These are phyloP conservation scores for Drosophila nannoptera DNA, from an alignment of 1,140 invertebrate genomes.

Conservation along the genomic window DNA sequence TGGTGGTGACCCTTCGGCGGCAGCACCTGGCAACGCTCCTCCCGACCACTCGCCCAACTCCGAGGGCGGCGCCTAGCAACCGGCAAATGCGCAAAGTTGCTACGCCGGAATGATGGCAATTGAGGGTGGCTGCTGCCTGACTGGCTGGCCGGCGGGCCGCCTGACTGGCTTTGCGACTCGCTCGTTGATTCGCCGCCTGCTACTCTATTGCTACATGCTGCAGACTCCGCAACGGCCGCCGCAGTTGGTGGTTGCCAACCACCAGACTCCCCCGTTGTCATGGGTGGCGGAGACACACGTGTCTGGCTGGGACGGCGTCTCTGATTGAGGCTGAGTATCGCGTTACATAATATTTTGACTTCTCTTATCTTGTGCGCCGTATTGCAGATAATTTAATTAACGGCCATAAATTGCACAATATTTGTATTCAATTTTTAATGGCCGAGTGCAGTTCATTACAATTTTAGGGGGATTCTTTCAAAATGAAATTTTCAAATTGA, in stretches of 20 bases:
- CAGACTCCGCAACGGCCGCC: constrained; percentile 44
- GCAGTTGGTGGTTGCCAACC: constrained; percentile 21
- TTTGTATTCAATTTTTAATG: constrained; percentile 3
- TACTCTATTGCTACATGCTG: constrained; percentile 55
- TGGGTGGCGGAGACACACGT: constrained; percentile 55
- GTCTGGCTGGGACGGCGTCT: constrained; percentile 47
- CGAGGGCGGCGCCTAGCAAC: constrained; percentile 67
- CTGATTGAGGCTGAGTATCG: constrained; percentile 62
- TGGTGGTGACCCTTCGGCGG: constrained; percentile 28
- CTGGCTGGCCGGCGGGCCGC: too few relatives aligned
- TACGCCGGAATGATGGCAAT: background rate
- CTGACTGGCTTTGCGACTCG: constrained; percentile 22
- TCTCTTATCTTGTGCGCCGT: constrained; percentile 60
- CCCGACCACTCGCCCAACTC: background rate
- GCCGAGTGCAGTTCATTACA: background rate
- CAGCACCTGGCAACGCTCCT: constrained; percentile 54
- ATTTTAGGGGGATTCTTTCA: too few relatives aligned
- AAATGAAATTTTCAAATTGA: too few relatives aligned
- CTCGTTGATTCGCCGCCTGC: constrained; percentile 64
- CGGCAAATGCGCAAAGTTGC: constrained; percentile 33
- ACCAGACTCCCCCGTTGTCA: constrained; percentile 38
- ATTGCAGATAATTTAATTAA: constrained; percentile 67
- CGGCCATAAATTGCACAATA: constrained; percentile 49
- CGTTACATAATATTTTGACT: constrained; percentile 76
- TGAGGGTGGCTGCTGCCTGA: constrained; percentile 65